These are phyloP conservation scores for Gastracanthus pulcherrimus DNA, from an alignment of 2,888 invertebrate genomes.

Conservation along the genomic window DNA sequence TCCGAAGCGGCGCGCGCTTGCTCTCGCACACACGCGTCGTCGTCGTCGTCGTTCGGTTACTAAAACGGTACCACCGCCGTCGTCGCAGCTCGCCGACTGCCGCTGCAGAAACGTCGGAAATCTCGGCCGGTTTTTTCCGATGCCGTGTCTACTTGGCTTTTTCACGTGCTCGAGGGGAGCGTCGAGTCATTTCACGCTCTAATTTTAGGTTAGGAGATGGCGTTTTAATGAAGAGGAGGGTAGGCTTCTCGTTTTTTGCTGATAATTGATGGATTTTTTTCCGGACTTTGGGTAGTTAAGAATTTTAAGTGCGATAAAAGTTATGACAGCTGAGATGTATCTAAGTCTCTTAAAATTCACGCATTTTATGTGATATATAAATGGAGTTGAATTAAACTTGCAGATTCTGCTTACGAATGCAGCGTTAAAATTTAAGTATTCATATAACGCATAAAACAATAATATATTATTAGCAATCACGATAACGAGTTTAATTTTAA, in stretches of 20 bases:
- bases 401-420: no score
- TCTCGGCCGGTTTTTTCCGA: conserved; percentile 60
- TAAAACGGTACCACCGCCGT: conserved; percentile 61
- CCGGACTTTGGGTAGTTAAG: no score
- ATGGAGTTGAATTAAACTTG: no score
- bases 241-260: no score
- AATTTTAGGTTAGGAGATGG: not conserved
- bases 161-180: not conserved
- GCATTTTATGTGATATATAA: no score
- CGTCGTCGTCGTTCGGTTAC: conserved; percentile 61
- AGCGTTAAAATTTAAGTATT: no score
- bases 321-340: no score
- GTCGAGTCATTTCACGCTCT: not conserved
- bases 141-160: not conserved
- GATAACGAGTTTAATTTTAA: no score
- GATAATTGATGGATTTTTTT: not conserved
- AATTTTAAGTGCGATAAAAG: no score
- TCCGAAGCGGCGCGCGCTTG: conserved; percentile 59
- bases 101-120: conserved; percentile 23
- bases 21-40: conserved; percentile 42
- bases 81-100: not conserved
- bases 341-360: no score
- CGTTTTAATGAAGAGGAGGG: not conserved
- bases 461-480: no score
- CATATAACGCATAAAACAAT: no score